Conservation (phyloP, 2,888 invertebrate species). For the Apamea sordens region DNA sequence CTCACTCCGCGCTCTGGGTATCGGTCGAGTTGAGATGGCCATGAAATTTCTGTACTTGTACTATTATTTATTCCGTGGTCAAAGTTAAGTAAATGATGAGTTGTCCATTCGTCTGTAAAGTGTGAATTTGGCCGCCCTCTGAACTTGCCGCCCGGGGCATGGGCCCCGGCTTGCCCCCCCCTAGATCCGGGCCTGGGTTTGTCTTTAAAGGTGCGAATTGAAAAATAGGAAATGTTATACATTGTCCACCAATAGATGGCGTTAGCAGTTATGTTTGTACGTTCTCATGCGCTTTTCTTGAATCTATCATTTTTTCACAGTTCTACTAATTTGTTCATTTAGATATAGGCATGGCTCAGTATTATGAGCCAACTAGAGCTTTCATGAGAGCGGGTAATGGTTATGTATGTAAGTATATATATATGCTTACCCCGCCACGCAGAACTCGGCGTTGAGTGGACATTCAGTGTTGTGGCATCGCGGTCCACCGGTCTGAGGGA, state of each 20-base stretch:
- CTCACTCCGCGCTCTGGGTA: no score
- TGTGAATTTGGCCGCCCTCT: no score
- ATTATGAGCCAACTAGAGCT: not conserved
- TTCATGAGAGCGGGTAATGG: not conserved
- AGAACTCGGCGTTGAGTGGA: constrained; percentile 81
- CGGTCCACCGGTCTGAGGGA: constrained; percentile 68
- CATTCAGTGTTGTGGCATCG: constrained; percentile 73
- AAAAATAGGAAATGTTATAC: not conserved
- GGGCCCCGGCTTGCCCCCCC: no score
- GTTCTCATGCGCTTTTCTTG: not conserved
- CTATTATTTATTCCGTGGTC: no score
- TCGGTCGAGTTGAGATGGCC: no score
- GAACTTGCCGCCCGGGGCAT: no score
- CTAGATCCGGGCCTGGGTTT: no score
- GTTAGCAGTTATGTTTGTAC: constrained; percentile 4
- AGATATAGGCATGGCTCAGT: not conserved
- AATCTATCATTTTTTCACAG: not conserved
- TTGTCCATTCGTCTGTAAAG: no score
- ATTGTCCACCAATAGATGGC: constrained; percentile 27
- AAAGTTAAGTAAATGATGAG: no score
- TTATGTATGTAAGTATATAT: not conserved
- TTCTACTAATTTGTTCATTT: not conserved
- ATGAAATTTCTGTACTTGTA: no score
- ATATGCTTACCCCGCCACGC: constrained; percentile 87
- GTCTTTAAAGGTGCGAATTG: no score